phyloP scores from a whole-genome alignment of 2,797 vertebrate genomes.

The Onychomys torridus region DNA sequence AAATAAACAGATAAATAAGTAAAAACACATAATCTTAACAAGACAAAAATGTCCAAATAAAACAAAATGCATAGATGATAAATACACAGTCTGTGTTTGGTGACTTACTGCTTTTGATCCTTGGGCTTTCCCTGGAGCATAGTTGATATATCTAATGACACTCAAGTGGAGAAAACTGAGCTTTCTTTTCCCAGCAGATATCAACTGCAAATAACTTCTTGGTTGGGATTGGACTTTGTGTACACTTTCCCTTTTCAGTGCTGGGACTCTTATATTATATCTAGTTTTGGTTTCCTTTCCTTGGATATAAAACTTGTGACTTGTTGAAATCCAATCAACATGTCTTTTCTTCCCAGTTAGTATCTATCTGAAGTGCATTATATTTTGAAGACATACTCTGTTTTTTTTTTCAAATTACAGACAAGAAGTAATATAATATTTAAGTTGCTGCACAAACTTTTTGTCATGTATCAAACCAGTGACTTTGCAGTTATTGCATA shows the following conservation, averaged over 20 bases:
- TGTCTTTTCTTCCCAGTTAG: conserved; percentile 6
- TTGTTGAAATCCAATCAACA: not conserved
- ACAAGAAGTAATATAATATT: conserved; percentile 38
- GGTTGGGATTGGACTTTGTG: not conserved
- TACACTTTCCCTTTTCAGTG: not conserved
- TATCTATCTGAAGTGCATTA: conserved; percentile 39
- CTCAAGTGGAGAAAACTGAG: not conserved
- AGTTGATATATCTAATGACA: not conserved
- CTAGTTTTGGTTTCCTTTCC: not conserved
- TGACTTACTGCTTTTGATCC: not conserved
- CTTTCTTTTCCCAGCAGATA: too few species aligned
- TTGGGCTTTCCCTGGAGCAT: not conserved
- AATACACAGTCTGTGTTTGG: not conserved
- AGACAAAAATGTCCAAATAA: not conserved
- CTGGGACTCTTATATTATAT: not conserved
- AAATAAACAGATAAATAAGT: not conserved
- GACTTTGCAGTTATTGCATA: not conserved
- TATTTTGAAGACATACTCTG: not conserved
- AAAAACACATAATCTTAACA: not conserved
- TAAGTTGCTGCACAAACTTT: not conserved
- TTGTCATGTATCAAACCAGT: not conserved
- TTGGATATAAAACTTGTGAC: conserved; percentile 21
- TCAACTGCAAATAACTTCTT: not conserved
- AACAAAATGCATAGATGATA: not conserved
- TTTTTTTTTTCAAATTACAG: conserved; percentile 51